Evolutionary conservation across 2,113 vertebrate species (phyloP).

Genomic region (Echinops telfairi): DNA sequence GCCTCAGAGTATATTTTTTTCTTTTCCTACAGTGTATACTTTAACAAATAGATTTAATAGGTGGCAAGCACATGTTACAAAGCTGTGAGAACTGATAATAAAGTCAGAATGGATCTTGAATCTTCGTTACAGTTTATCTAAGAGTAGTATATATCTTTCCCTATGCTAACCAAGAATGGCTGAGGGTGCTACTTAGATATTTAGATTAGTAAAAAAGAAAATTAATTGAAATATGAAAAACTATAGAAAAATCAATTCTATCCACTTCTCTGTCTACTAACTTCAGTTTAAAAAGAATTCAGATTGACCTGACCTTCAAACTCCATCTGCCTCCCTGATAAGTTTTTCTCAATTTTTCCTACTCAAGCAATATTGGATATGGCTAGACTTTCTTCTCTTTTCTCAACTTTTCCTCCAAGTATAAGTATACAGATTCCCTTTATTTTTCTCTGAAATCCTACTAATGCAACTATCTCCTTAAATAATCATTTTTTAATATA

Average conservation of each 20-base stretch:
- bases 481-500: not conserved
- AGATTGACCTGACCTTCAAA: not conserved
- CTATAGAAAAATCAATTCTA: not conserved
- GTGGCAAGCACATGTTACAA: not conserved
- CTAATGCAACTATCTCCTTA: not conserved
- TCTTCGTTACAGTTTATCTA: constrained; percentile 2
- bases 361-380: not conserved
- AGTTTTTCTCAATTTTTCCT: not conserved
- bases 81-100: not conserved
- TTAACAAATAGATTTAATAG: not conserved
- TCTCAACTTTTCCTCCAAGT: not conserved
- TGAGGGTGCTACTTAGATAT: not conserved
- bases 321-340: not conserved
- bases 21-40: not conserved
- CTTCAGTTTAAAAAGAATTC: not conserved
- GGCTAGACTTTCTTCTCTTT: not conserved
- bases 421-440: not conserved
- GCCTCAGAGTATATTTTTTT: not conserved
- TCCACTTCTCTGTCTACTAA: not conserved
- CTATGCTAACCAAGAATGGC: not conserved
- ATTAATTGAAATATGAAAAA: not conserved
- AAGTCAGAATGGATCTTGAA: not conserved
- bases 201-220: not conserved
- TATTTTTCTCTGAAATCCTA: not conserved
- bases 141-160: not conserved